phyloP scores from a whole-genome alignment of 2,797 vertebrate genomes.

The Acipenser ruthenus region DNA sequence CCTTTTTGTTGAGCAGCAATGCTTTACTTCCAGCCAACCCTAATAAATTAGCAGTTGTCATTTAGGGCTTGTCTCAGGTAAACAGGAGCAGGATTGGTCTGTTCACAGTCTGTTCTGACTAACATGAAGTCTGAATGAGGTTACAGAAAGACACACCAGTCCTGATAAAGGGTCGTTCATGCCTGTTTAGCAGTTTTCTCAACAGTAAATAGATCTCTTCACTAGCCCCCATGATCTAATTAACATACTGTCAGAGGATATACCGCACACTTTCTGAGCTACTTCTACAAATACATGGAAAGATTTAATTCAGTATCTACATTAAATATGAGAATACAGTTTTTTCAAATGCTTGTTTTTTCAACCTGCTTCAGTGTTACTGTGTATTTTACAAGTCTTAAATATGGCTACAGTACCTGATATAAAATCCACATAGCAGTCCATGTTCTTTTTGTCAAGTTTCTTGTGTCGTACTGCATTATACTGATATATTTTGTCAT shows the following conservation, averaged over 20 bases:
- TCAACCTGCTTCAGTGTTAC: too few relatives aligned
- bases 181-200: background rate
- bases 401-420: too few relatives aligned
- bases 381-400: too few relatives aligned
- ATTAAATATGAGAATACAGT: too few relatives aligned
- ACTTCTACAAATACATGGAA: background rate
- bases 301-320: background rate
- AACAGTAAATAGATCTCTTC: background rate
- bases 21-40: background rate
- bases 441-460: too few relatives aligned
- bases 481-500: too few relatives aligned
- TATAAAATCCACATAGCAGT: too few relatives aligned
- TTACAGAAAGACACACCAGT: background rate
- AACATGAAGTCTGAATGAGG: background rate
- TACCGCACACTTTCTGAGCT: background rate
- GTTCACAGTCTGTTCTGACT: background rate
- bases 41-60: background rate
- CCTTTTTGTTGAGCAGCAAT: background rate
- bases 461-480: too few relatives aligned
- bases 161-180: background rate
- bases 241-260: background rate
- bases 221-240: background rate
- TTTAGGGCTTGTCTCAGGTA: too few relatives aligned
- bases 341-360: too few relatives aligned
- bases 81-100: too few relatives aligned